Conservation (phyloP, 2,888 invertebrate genomes). For the Halictus ligatus region DNA sequence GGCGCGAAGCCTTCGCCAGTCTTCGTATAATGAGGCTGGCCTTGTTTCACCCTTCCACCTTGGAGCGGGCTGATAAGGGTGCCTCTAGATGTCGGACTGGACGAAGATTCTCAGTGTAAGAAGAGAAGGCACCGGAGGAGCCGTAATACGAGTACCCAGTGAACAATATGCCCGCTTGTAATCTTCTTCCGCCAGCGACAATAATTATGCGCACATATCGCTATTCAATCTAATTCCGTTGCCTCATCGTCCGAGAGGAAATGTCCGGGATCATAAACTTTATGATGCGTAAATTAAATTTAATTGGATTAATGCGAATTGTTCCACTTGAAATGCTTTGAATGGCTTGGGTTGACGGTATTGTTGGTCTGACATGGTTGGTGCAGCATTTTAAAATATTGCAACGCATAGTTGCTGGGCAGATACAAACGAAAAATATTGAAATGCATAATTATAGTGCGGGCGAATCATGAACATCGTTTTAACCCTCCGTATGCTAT, state of each 20-base stretch:
- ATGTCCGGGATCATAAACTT: neutral
- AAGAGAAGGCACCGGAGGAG: slow-evolving; percentile 10
- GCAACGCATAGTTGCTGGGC: no score
- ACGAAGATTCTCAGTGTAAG: slow-evolving; percentile 47
- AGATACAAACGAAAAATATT: neutral
- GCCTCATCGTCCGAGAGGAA: neutral
- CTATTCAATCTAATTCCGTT: slow-evolving; percentile 25
- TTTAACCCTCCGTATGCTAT: no score
- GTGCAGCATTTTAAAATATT: neutral
- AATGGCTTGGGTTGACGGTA: neutral
- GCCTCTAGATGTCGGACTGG: slow-evolving; percentile 58
- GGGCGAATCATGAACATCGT: neutral
- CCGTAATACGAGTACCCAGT: slow-evolving; percentile 35
- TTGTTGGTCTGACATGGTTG: neutral
- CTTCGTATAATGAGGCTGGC: slow-evolving; percentile 73
- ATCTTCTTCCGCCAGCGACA: slow-evolving; percentile 15
- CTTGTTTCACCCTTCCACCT: slow-evolving; percentile 64
- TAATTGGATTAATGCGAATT: neutral
- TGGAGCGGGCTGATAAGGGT: slow-evolving; percentile 67
- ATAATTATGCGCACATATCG: slow-evolving; percentile 49
- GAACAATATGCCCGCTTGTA: slow-evolving; percentile 45
- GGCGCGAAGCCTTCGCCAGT: slow-evolving; percentile 68
- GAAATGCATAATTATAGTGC: neutral
- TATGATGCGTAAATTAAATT: neutral
- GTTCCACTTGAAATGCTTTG: neutral